A percentile compares a stretch with the other conserved stretches of the same genome.
phyloP scores from a whole-genome alignment of 92 coral and sea anemone genomes.

The Anthopleura xanthogrammica region DNA sequence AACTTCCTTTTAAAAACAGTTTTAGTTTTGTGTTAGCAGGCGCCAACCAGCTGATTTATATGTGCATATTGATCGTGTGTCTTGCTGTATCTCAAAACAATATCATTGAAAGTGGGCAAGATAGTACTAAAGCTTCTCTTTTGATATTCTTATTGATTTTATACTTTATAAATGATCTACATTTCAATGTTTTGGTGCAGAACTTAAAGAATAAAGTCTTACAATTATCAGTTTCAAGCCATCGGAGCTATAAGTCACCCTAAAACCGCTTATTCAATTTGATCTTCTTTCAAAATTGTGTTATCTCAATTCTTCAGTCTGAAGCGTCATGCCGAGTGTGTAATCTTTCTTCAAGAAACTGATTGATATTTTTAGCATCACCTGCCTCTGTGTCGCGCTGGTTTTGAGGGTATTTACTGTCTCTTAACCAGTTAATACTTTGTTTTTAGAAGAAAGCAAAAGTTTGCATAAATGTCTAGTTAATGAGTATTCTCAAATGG shows the following conservation, averaged over 20 bases:
- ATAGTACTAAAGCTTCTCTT: background rate
- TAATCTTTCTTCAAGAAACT: background rate
- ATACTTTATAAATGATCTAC: background rate
- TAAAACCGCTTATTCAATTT: background rate
- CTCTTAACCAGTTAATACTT: too few species aligned
- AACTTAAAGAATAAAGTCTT: background rate
- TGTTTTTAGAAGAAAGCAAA: background rate
- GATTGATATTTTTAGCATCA: background rate
- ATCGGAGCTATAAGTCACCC: background rate
- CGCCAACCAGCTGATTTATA: background rate
- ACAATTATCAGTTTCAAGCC: background rate
- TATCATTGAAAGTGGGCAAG: background rate
- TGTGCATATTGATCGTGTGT: slow-evolving; percentile 1
- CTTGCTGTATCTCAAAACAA: background rate
- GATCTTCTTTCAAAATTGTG: background rate
- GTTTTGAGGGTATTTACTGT: too few species aligned
- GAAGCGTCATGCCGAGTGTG: background rate
- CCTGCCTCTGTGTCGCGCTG: background rate
- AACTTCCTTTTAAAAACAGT: background rate
- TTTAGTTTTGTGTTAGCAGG: background rate
- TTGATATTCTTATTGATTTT: background rate
- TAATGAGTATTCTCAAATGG: background rate
- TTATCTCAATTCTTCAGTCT: background rate
- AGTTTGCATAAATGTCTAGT: background rate
- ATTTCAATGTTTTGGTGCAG: too few species aligned